Evolutionary conservation across 2,888 invertebrate genomes (phyloP).

Genomic region (Athripsodes cinereus): DNA sequence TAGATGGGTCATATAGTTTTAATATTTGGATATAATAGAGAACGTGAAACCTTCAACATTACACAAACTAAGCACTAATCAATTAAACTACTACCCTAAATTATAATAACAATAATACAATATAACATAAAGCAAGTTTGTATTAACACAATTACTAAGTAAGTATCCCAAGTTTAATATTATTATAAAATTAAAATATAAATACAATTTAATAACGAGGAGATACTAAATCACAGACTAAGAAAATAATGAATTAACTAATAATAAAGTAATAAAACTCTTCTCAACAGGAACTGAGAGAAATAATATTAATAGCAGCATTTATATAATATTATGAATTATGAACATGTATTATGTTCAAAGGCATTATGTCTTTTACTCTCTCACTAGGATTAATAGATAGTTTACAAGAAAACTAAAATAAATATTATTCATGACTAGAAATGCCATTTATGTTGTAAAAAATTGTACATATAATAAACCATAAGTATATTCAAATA

Average conservation of each 20-base stretch:
- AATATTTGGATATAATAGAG: background rate
- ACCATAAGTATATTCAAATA: too few relatives aligned
- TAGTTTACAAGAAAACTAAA: background rate
- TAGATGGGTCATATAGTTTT: too few relatives aligned
- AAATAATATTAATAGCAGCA: too few relatives aligned
- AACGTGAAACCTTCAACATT: background rate
- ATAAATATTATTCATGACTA: background rate
- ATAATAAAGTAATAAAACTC: background rate
- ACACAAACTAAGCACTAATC: background rate
- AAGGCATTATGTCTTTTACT: background rate
- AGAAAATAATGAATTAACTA: too few relatives aligned
- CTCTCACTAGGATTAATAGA: background rate
- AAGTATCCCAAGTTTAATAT: background rate
- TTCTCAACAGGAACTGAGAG: too few relatives aligned
- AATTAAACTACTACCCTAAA: too few relatives aligned
- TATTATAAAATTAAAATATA: background rate
- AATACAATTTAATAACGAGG: background rate
- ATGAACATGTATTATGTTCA: too few relatives aligned
- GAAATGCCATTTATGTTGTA: background rate
- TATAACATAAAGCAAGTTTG: background rate
- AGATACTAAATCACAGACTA: conserved; percentile 1
- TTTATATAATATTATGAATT: too few relatives aligned
- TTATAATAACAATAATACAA: background rate
- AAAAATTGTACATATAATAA: too few relatives aligned
- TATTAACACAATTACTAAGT: background rate